These are phyloP conservation scores for Trematomus loennbergii DNA, from an alignment of 2,113 vertebrate species.

Conservation along the genomic window DNA sequence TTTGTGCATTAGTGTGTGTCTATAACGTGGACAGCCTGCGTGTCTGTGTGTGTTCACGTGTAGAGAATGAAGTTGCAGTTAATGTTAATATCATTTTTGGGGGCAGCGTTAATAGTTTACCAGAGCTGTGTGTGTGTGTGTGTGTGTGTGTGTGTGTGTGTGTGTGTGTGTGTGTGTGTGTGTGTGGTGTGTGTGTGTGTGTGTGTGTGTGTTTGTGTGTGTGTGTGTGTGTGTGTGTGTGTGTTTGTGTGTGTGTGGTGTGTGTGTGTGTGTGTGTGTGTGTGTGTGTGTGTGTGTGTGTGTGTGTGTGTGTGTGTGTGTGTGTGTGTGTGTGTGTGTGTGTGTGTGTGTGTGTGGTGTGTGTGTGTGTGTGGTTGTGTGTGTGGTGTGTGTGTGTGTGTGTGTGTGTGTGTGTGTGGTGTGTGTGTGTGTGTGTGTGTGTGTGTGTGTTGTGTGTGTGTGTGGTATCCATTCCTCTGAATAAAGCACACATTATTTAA, in stretches of 20 bases:
- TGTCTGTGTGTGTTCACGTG: background rate
- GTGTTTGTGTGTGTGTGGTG: too few relatives aligned
- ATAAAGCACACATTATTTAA: constrained; percentile 26
- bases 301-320: too few relatives aligned
- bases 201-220: too few relatives aligned
- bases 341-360: constrained; percentile 8
- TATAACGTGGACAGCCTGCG: background rate
- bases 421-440: background rate
- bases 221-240: too few relatives aligned
- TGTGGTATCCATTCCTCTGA: constrained; percentile 33
- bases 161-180: too few relatives aligned
- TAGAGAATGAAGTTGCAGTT: background rate
- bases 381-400: background rate
- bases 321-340: background rate
- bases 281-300: too few relatives aligned
- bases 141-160: too few relatives aligned
- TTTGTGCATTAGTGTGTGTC: constrained; percentile 28
- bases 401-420: constrained; percentile 1
- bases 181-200: too few relatives aligned
- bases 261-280: too few relatives aligned
- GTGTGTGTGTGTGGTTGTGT: background rate
- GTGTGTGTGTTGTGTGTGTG: too few relatives aligned
- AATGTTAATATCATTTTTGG: background rate
- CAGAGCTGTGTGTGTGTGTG: background rate
- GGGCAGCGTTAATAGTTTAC: background rate